phyloP scores from a whole-genome alignment of 2,888 invertebrate species.

The Tricholauxania praeusta region DNA sequence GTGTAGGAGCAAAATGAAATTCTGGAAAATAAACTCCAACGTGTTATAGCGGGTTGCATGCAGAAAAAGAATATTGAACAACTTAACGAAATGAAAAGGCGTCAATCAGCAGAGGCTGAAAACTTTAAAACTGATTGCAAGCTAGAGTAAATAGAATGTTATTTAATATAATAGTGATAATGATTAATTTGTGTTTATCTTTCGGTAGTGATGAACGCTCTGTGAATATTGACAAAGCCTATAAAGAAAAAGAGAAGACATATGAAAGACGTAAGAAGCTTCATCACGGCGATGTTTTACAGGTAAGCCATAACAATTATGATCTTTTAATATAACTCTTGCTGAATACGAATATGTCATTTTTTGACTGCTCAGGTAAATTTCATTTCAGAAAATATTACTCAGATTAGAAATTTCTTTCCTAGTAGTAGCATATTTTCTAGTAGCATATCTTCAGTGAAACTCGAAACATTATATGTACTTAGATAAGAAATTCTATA shows the following conservation, averaged over 20 bases:
- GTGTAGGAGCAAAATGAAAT: constrained; percentile 41
- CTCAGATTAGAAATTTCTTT: too few relatives aligned
- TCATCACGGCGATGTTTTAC: constrained; percentile 32
- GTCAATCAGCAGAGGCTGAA: constrained; percentile 14
- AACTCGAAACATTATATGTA: too few relatives aligned
- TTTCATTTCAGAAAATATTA: too few relatives aligned
- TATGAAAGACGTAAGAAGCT: constrained; percentile 32
- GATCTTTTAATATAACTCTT: not conserved
- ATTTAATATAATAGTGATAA: not conserved
- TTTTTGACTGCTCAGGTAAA: not conserved
- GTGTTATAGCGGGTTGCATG: constrained; percentile 39
- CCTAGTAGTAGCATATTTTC: too few relatives aligned
- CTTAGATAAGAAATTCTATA: not conserved
- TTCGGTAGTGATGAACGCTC: constrained; percentile 36
- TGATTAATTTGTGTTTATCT: not conserved
- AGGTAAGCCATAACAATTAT: constrained; percentile 30
- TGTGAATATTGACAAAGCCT: constrained; percentile 33
- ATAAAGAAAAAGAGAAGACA: constrained; percentile 28
- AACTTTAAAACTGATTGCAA: constrained; percentile 22
- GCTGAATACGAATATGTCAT: not conserved
- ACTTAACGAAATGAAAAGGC: constrained; percentile 1
- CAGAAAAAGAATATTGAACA: constrained; percentile 40
- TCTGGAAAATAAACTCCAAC: constrained; percentile 40
- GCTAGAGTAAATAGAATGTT: constrained; percentile 38
- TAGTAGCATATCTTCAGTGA: too few relatives aligned